A percentile compares a stretch with the other conserved stretches of the same genome.
Conservation (phyloP, 2,797 vertebrate genomes). For the Gouania willdenowi region DNA sequence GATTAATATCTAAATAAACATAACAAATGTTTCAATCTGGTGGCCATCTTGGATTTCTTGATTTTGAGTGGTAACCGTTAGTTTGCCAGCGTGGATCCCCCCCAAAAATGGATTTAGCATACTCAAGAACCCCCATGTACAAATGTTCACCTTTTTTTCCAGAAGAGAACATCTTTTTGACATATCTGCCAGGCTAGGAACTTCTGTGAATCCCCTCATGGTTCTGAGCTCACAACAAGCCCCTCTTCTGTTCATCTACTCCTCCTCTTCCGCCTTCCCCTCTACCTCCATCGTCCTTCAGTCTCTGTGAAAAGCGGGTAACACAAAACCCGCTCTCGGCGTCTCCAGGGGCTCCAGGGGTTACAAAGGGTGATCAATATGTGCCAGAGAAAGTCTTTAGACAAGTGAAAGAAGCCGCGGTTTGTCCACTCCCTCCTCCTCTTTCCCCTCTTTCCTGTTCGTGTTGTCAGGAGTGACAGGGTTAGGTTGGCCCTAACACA, state of each 20-base stretch:
- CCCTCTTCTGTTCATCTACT: conserved; percentile 31
- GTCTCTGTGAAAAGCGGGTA: conserved; percentile 55
- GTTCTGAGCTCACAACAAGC: conserved; percentile 29
- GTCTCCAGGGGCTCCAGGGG: conserved; percentile 46
- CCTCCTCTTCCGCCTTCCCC: conserved; percentile 36
- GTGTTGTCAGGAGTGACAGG: conserved; percentile 41
- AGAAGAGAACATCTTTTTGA: too few species aligned
- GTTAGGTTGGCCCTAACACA: conserved; percentile 51
- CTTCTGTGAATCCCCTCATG: conserved; percentile 21
- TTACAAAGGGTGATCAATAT: conserved; percentile 71
- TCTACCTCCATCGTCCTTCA: conserved; percentile 40
- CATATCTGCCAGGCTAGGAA: too few species aligned
- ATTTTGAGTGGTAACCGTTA: too few species aligned
- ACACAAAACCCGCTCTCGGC: conserved; percentile 49
- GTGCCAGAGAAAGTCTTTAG: conserved; percentile 68
- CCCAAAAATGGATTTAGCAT: too few species aligned
- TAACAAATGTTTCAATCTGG: too few species aligned
- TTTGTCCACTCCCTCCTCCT: conserved; percentile 45
- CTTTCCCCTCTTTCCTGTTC: conserved; percentile 29
- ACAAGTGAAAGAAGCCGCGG: conserved; percentile 64
- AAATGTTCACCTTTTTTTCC: too few species aligned
- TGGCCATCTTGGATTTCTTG: too few species aligned
- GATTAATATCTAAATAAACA: too few species aligned
- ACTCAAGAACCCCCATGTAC: too few species aligned
- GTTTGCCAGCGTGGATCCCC: too few species aligned